These are phyloP conservation scores for Oligia fasciuncula DNA, from an alignment of 2,888 invertebrate genomes.

Conservation along the genomic window DNA sequence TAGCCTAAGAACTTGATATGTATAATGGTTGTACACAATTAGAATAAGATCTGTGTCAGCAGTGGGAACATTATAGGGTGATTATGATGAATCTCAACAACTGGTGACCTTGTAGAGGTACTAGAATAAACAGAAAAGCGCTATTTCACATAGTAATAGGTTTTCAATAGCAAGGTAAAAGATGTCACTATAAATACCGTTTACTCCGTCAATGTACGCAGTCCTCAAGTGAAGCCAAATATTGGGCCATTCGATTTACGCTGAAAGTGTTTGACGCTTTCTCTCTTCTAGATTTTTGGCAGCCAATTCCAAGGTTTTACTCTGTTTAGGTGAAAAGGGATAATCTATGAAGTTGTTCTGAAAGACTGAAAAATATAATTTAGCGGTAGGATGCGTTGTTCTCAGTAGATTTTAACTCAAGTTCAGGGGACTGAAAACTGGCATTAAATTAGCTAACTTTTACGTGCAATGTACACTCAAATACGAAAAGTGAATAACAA, in stretches of 20 bases:
- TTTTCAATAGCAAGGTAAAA: conserved; percentile 45
- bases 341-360: neutral
- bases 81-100: too few relatives aligned
- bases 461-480: neutral
- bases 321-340: neutral
- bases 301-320: neutral
- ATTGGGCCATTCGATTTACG: conserved; percentile 34
- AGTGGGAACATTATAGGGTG: too few relatives aligned
- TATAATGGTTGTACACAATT: too few relatives aligned
- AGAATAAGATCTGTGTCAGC: too few relatives aligned
- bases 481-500: neutral
- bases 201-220: conserved; percentile 21
- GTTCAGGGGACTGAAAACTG: neutral
- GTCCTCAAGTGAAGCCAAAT: conserved; percentile 46
- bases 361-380: neutral
- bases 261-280: conserved; percentile 37
- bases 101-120: neutral
- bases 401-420: neutral
- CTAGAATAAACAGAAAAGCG: neutral
- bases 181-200: conserved; percentile 44
- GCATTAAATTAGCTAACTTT: neutral
- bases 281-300: conserved; percentile 12
- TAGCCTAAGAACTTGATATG: too few relatives aligned
- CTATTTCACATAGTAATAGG: conserved; percentile 41
- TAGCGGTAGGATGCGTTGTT: neutral